These are phyloP conservation scores for Numida meleagris DNA, from an alignment of 2,113 vertebrate genomes.

Conservation along the genomic window DNA sequence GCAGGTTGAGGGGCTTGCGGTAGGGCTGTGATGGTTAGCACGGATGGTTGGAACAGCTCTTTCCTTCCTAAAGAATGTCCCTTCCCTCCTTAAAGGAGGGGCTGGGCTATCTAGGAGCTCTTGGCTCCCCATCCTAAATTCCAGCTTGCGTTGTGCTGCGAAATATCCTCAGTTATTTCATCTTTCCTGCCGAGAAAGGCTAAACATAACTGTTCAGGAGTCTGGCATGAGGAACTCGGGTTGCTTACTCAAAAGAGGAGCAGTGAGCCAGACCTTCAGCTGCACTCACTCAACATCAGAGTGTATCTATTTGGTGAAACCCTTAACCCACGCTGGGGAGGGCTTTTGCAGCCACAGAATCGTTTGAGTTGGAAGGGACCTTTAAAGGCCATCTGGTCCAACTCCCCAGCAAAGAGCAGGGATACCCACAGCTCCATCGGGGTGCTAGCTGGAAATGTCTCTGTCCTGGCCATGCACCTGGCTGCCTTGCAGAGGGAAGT, in stretches of 20 bases:
- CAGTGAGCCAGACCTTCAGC: slow-evolving; percentile 27
- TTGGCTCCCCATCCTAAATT: background rate
- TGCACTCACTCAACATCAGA: slow-evolving; percentile 15
- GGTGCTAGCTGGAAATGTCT: too few relatives aligned
- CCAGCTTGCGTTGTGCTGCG: background rate
- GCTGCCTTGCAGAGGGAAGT: background rate
- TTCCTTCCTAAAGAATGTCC: slow-evolving; percentile 19
- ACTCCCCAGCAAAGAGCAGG: too few relatives aligned
- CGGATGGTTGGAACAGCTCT: background rate
- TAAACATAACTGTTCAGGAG: slow-evolving; percentile 12
- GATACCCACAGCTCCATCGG: too few relatives aligned
- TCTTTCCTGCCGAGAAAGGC: slow-evolving; percentile 38
- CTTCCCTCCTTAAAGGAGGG: background rate
- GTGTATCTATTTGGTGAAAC: background rate
- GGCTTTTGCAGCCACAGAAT: background rate
- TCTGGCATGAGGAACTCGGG: background rate
- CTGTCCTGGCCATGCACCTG: background rate
- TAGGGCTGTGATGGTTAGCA: background rate
- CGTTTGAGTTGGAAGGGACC: too few relatives aligned
- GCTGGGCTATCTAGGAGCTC: slow-evolving; percentile 24
- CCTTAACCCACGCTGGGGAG: background rate
- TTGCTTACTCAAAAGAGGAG: slow-evolving; percentile 23
- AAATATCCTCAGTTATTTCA: slow-evolving; percentile 12
- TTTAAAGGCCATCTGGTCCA: too few relatives aligned
- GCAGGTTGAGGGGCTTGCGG: background rate